A percentile compares a stretch with the other conserved stretches of the same genome.
Evolutionary conservation across 2,888 invertebrate species (phyloP).

Genomic region (Apantesis nais): DNA sequence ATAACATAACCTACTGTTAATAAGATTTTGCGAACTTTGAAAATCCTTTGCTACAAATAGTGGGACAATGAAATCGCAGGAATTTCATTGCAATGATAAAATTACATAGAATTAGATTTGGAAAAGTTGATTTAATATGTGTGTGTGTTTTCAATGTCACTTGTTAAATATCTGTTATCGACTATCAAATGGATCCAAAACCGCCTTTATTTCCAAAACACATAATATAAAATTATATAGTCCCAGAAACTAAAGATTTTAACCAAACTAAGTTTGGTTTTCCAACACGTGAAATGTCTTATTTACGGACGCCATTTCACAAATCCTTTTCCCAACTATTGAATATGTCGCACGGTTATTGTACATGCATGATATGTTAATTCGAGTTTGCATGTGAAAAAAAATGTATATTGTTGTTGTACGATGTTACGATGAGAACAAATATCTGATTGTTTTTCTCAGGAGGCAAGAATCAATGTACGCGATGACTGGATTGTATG

Average conservation of each 20-base stretch:
- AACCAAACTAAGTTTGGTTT: background rate
- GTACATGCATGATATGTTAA: conserved; percentile 7
- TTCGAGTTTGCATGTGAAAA: conserved; percentile 16
- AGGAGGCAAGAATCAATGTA: conserved; percentile 95
- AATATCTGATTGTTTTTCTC: conserved; percentile 35
- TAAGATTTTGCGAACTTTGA: no score
- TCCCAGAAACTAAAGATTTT: background rate
- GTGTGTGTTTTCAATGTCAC: background rate
- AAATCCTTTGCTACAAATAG: no score
- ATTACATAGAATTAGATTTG: background rate
- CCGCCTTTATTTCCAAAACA: background rate
- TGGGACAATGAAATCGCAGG: background rate
- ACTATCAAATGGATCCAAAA: background rate
- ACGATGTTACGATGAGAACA: conserved; percentile 1
- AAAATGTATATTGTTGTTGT: background rate
- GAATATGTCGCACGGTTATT: conserved; percentile 16
- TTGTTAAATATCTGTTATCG: background rate
- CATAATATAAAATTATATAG: background rate
- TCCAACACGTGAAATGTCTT: background rate
- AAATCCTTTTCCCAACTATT: background rate
- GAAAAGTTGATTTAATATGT: background rate
- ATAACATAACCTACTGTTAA: no score
- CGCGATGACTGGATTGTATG: conserved; percentile 94
- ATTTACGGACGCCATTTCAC: background rate
- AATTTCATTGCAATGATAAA: no score